phyloP scores from a whole-genome alignment of 2,888 invertebrate genomes.

The Ochropleura leucogaster region DNA sequence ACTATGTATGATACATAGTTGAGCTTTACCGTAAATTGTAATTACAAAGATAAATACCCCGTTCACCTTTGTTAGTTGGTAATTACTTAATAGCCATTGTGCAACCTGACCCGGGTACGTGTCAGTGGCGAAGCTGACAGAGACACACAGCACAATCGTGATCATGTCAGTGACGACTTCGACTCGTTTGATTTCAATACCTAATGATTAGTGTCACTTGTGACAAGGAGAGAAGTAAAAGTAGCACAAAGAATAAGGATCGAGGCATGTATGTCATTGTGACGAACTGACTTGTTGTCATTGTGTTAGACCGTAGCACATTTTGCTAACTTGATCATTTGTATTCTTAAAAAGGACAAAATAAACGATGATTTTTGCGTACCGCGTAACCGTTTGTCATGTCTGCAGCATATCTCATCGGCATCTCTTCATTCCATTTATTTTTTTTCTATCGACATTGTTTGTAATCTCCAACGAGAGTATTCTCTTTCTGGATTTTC shows the following conservation, averaged over 20 bases:
- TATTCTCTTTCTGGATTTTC: not conserved
- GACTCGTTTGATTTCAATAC: constrained; percentile 50
- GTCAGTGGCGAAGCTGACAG: constrained; percentile 54
- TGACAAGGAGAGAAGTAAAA: constrained; percentile 46
- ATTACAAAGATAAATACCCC: constrained; percentile 56
- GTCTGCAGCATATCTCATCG: not conserved
- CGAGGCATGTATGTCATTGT: constrained; percentile 18
- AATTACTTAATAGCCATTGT: constrained; percentile 66
- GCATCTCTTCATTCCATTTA: not conserved
- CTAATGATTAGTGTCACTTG: constrained; percentile 56
- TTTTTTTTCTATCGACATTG: not conserved
- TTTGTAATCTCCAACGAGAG: constrained; percentile 5
- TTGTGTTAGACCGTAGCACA: not conserved
- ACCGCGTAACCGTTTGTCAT: constrained; percentile 1
- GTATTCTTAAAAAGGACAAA: not conserved
- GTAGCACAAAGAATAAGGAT: constrained; percentile 33
- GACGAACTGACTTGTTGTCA: constrained; percentile 16
- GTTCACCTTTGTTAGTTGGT: constrained; percentile 65
- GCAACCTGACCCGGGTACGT: constrained; percentile 60
- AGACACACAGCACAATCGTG: constrained; percentile 48
- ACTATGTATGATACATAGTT: constrained; percentile 25
- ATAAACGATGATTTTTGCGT: not conserved
- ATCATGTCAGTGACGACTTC: constrained; percentile 44
- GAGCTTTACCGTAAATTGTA: constrained; percentile 53
- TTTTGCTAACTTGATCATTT: not conserved